Evolutionary conservation across 2,797 vertebrate species (phyloP).

Genomic region (Melanotaenia maccullochi): DNA sequence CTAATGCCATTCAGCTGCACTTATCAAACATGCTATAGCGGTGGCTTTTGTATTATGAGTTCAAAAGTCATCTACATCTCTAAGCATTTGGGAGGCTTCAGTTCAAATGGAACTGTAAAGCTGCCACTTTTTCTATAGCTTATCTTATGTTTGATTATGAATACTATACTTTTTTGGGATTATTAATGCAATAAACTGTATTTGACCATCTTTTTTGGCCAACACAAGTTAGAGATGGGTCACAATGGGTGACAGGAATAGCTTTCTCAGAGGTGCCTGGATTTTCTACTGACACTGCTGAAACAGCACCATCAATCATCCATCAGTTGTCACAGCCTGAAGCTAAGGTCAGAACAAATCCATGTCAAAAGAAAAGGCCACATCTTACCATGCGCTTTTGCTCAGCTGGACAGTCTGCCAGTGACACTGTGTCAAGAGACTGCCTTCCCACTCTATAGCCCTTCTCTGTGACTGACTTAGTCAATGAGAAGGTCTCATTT

Average conservation of each 20-base stretch:
- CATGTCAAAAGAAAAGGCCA: slow-evolving; percentile 81
- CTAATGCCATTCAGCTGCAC: slow-evolving; percentile 25
- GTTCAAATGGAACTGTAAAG: slow-evolving; percentile 15
- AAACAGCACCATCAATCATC: slow-evolving; percentile 82
- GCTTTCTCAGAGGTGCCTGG: slow-evolving; percentile 65
- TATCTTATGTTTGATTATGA: neutral
- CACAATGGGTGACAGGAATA: slow-evolving; percentile 62
- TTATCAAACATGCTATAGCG: slow-evolving; percentile 22
- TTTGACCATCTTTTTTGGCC: slow-evolving; percentile 52
- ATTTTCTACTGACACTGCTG: slow-evolving; percentile 71
- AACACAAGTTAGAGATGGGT: slow-evolving; percentile 58
- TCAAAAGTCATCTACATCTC: neutral
- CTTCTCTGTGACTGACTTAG: slow-evolving; percentile 74
- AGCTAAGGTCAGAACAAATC: slow-evolving; percentile 80
- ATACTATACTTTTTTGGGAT: slow-evolving; percentile 21
- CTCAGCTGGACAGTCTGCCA: slow-evolving; percentile 75
- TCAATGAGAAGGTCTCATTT: slow-evolving; percentile 70
- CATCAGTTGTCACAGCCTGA: slow-evolving; percentile 81
- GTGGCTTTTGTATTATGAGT: neutral
- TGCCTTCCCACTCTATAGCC: slow-evolving; percentile 65
- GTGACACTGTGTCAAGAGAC: slow-evolving; percentile 79
- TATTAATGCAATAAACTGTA: slow-evolving; percentile 32
- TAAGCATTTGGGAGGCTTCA: neutral
- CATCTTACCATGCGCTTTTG: slow-evolving; percentile 75
- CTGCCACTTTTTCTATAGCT: neutral